A percentile compares a stretch with the other conserved stretches of the same genome.
These are phyloP conservation scores for Gorsachius magnificus DNA, from an alignment of 2,797 vertebrate genomes.

Conservation along the genomic window DNA sequence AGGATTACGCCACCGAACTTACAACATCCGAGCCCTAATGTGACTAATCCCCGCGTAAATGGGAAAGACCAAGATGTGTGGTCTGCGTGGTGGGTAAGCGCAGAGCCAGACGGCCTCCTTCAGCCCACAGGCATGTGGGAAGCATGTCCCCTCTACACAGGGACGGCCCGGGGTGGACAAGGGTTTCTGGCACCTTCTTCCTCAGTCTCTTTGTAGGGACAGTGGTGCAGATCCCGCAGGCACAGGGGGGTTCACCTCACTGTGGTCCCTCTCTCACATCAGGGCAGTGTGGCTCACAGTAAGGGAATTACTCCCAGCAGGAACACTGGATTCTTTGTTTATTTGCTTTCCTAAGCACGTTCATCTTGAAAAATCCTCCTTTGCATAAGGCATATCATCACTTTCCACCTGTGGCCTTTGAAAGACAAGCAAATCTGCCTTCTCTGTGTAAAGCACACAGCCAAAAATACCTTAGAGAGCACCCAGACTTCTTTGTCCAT, in stretches of 20 bases:
- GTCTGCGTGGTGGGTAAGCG: not conserved
- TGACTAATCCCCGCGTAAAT: constrained; percentile 7
- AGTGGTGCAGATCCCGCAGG: not conserved
- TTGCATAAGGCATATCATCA: not conserved
- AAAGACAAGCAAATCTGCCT: not conserved
- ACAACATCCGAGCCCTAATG: not conserved
- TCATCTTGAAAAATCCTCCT: not conserved
- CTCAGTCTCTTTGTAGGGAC: not conserved
- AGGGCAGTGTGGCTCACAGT: not conserved
- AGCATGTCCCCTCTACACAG: not conserved
- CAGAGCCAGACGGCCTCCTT: not conserved
- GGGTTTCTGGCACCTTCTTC: not conserved
- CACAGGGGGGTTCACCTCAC: accelerated
- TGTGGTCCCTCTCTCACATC: accelerated
- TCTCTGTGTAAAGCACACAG: not conserved
- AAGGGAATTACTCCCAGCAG: not conserved
- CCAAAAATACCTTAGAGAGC: not conserved
- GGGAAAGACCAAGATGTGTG: not conserved
- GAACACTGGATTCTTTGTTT: not conserved
- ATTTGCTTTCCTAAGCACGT: not conserved
- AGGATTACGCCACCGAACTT: constrained; percentile 22
- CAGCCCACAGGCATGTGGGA: not conserved
- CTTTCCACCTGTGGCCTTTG: not conserved
- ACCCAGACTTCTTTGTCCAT: not conserved
- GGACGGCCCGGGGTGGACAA: not conserved